Base-by-base conservation (phyloP, 2,797 vertebrate species). In the Gobio occitaniae region DNA sequence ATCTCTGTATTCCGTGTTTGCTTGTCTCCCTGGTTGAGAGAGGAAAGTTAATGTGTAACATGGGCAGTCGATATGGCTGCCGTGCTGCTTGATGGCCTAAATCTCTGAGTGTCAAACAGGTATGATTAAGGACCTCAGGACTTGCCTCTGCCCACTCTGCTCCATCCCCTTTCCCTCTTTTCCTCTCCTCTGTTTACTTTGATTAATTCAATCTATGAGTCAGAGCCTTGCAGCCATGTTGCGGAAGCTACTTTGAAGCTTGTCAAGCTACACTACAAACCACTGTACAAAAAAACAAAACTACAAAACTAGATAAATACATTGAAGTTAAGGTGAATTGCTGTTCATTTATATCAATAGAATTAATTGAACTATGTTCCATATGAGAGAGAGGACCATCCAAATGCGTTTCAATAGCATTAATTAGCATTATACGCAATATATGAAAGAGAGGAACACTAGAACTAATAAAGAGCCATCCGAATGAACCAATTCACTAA, bases 81-180 rank as follows among this genome's bases (percentile, higher is more conserved):
- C 83, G 87, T 85, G 86, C 93, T 91, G 92, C 92, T 93, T 92
- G 93, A 93, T 92, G 91, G 89, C 91, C 91, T 95, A 94, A 95
- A 95, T 95, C 94, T 94, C 93, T 94, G 94, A 90, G 94, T 96
- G 95, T 96, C 94, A 95, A 92, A 93, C 91, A 29, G 89, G 89
- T 90, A 93, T 96, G 95, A 96, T 96, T 96, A 95, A 96, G 91
- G 93, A 95, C 94, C 93, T 92, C 90, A 93, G 83, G 90, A 84
- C 84, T 44, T 36, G 93, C 93, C 93, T 94, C 93, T 93, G 94
- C 93, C 92, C 94, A 86, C 90, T 91, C 75, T 83, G 88, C 90
- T 89, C 74, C 74, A 89, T 90, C 85, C 78, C 88, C 84, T 89
- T 82, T 84, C 48, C 54, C 91, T 81, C 63, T 91, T 74, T 79